Conservation (phyloP, 1,140 invertebrate species). For the Lucilia sericata region DNA sequence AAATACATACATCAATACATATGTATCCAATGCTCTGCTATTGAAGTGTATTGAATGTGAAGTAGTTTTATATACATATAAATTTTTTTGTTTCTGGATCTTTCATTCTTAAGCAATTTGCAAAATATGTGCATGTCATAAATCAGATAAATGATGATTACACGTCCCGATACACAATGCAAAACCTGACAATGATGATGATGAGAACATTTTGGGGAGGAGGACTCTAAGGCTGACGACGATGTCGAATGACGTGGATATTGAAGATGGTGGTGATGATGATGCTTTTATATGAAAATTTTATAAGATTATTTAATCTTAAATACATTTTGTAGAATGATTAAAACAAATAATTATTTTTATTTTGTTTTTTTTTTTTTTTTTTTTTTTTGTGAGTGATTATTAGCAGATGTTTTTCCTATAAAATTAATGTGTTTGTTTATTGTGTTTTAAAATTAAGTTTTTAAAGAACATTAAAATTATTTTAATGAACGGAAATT, state of each 20-base stretch:
- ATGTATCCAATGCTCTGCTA: background rate
- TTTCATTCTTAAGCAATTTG: constrained; percentile 24
- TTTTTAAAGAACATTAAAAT: too few relatives aligned
- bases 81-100: background rate
- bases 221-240: background rate
- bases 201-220: background rate
- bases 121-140: constrained; percentile 29
- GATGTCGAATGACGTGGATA: too few relatives aligned
- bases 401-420: background rate
- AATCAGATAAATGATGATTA: constrained; percentile 29
- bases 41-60: background rate
- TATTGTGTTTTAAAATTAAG: background rate
- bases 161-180: background rate
- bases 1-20: too few relatives aligned
- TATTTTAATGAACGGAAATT: too few relatives aligned
- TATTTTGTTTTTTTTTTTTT: background rate
- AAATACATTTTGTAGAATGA: background rate
- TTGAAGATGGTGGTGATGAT: background rate
- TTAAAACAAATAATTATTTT: background rate
- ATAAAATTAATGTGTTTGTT: background rate
- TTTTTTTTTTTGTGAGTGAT: background rate
- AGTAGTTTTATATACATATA: background rate
- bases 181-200: constrained; percentile 19
- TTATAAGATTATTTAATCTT: constrained; percentile 18
- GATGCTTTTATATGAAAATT: constrained; percentile 15